Conservation (phyloP, 2,797 vertebrate species). For the Remorina albescens region DNA sequence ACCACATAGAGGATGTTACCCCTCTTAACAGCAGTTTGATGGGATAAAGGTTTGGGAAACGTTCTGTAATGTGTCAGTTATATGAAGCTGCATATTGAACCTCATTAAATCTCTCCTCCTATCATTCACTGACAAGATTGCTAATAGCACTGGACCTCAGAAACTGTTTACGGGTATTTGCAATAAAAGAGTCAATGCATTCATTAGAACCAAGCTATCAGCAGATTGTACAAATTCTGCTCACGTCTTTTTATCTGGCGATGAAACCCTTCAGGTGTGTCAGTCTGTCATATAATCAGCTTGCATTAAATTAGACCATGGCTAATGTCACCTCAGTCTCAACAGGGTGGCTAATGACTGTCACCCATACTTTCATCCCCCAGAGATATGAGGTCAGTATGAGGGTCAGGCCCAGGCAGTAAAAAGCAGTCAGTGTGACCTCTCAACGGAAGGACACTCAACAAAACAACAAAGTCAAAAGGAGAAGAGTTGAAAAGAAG, state of each 20-base stretch:
- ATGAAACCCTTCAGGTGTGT: slow-evolving; percentile 77
- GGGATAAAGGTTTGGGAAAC: slow-evolving; percentile 20
- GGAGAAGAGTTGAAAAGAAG: neutral
- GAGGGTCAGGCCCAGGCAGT: slow-evolving; percentile 21
- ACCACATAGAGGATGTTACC: slow-evolving; percentile 35
- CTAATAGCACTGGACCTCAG: slow-evolving; percentile 29
- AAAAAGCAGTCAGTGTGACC: slow-evolving; percentile 12
- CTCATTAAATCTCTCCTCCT: slow-evolving; percentile 48
- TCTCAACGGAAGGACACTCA: slow-evolving; percentile 11
- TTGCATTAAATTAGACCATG: slow-evolving; percentile 70
- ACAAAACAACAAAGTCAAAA: slow-evolving; percentile 24
- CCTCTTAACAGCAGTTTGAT: slow-evolving; percentile 41
- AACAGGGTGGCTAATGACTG: slow-evolving; percentile 72
- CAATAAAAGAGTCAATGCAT: slow-evolving; percentile 48
- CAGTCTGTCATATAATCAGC: slow-evolving; percentile 73
- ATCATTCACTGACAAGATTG: slow-evolving; percentile 19
- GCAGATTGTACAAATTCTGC: slow-evolving; percentile 43
- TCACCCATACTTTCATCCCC: slow-evolving; percentile 52
- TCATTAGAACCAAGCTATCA: slow-evolving; percentile 34
- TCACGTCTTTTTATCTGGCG: slow-evolving; percentile 46
- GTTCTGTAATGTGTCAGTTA: slow-evolving; percentile 33
- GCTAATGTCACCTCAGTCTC: slow-evolving; percentile 71
- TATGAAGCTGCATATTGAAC: slow-evolving; percentile 39
- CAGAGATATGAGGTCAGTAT: slow-evolving; percentile 43
- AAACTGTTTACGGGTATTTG: slow-evolving; percentile 37